A percentile compares a stretch with the other conserved stretches of the same genome.
Evolutionary conservation across 2,113 vertebrate genomes (phyloP).

Genomic region (Tyto alba): DNA sequence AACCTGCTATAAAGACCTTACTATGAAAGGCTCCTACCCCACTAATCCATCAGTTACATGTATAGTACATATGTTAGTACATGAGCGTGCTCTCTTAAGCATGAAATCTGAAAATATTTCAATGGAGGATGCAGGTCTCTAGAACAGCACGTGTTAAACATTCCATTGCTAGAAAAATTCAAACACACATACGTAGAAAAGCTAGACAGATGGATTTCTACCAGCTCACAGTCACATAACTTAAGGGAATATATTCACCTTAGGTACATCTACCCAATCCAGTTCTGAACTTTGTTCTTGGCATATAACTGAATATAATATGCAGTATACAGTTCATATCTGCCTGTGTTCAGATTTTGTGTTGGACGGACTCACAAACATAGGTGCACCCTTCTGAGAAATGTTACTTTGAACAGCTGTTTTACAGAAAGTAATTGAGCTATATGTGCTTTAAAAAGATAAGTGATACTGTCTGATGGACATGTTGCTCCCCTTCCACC

Average conservation of each 20-base stretch:
- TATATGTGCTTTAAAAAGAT: not conserved
- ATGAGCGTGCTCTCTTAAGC: rapidly evolving
- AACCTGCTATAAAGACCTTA: not conserved
- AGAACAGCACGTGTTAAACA: not conserved
- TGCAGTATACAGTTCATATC: not conserved
- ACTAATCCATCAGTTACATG: not conserved
- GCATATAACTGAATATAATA: not conserved
- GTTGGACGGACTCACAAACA: not conserved
- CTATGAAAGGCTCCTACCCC: not conserved
- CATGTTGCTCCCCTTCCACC: not conserved
- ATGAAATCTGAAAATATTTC: not conserved
- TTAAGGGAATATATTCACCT: not conserved
- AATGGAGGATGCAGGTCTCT: not conserved
- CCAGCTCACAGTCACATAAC: not conserved
- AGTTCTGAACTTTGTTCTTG: not conserved
- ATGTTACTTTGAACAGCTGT: not conserved
- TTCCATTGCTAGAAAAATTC: not conserved
- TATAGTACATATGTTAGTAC: not conserved
- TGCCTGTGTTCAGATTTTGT: not conserved
- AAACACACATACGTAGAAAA: not conserved
- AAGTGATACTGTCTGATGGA: not conserved
- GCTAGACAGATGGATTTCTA: not conserved
- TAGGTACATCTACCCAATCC: rapidly evolving
- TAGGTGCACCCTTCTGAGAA: not conserved
- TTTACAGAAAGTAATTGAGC: not conserved